Conservation (phyloP, 2,888 invertebrate species). For the Eupeodes luniger region DNA sequence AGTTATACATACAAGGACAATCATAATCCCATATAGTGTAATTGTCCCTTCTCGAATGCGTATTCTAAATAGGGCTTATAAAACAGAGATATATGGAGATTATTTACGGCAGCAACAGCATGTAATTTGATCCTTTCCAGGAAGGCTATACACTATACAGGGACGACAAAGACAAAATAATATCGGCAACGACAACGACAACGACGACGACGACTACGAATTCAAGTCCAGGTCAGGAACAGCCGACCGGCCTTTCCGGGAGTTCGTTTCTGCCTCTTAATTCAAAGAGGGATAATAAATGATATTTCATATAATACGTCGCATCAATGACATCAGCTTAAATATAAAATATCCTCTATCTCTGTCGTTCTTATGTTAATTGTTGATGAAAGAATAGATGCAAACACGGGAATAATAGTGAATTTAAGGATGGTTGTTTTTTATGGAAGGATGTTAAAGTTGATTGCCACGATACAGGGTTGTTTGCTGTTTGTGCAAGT, state of each 20-base stretch:
- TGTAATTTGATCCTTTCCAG: conserved; percentile 74
- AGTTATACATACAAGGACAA: conserved; percentile 65
- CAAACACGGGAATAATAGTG: conserved; percentile 10
- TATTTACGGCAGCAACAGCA: conserved; percentile 75
- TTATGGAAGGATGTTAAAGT: conserved; percentile 60
- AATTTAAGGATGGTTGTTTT: conserved; percentile 44
- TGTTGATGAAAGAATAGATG: conserved; percentile 27
- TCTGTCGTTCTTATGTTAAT: conserved; percentile 15
- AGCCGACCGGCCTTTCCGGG: conserved; percentile 71
- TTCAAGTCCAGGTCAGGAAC: conserved; percentile 58
- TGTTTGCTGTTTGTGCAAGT: conserved; percentile 60
- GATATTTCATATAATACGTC: conserved; percentile 52
- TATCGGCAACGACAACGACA: background rate
- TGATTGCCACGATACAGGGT: conserved; percentile 55
- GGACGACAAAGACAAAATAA: conserved; percentile 34
- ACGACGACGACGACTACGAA: background rate
- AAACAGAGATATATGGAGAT: conserved; percentile 65
- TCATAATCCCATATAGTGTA: conserved; percentile 74
- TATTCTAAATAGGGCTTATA: conserved; percentile 73
- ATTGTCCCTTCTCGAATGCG: conserved; percentile 71
- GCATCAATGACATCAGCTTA: conserved; percentile 38
- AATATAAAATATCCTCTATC: conserved; percentile 18
- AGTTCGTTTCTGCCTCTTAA: conserved; percentile 76
- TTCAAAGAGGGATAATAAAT: conserved; percentile 68
- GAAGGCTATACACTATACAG: conserved; percentile 46